These are phyloP conservation scores for Hippocampus barbouri DNA, from an alignment of 2,113 vertebrate genomes.

Conservation along the genomic window DNA sequence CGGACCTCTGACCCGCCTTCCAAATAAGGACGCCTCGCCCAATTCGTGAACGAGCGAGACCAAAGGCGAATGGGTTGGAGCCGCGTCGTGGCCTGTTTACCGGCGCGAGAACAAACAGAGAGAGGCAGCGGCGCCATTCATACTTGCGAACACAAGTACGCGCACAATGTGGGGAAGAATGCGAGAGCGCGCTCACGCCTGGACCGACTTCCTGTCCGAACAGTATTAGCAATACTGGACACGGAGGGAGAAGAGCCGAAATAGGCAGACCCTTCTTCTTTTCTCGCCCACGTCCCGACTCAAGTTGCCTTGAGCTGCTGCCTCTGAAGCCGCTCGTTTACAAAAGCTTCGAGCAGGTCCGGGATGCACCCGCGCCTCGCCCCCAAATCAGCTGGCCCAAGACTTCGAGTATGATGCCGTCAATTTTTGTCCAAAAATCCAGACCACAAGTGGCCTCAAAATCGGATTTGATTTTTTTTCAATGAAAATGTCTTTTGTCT, in stretches of 20 bases:
- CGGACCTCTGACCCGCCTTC: no score
- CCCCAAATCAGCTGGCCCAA: no score
- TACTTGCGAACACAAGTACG: not conserved
- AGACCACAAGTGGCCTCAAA: no score
- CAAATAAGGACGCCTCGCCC: no score
- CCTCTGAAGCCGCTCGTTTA: no score
- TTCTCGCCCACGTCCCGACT: conserved; percentile 34
- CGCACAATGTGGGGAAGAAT: conserved; percentile 12
- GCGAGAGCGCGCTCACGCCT: not conserved
- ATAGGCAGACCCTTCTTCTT: not conserved
- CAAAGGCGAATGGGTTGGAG: conserved; percentile 4
- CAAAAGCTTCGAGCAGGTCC: no score
- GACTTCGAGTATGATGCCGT: no score
- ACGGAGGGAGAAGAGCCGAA: not conserved
- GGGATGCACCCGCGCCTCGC: no score
- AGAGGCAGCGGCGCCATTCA: conserved; percentile 14
- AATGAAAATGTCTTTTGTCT: no score
- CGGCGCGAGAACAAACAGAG: conserved; percentile 29
- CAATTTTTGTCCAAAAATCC: no score
- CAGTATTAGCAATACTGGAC: conserved; percentile 4
- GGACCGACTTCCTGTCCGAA: conserved; percentile 2
- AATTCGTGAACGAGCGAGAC: not conserved
- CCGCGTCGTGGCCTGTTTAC: conserved; percentile 35
- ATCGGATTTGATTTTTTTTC: no score
- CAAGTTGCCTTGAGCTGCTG: conserved; percentile 24